phyloP scores from a whole-genome alignment of 2,113 vertebrate species.

The Phaethornis superciliosus region DNA sequence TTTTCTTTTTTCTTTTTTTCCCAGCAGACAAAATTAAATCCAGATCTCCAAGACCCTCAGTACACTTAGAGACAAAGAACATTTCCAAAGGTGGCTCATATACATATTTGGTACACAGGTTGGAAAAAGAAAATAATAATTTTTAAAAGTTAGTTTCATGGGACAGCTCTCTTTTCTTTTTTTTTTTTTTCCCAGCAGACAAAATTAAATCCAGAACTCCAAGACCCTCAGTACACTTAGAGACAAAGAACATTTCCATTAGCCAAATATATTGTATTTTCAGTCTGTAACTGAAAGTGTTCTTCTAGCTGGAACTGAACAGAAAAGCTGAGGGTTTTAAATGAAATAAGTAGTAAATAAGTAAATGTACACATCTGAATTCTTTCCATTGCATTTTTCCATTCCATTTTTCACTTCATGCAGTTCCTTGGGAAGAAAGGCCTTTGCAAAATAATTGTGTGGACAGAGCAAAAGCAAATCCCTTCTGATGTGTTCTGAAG shows the following conservation, averaged over 20 bases:
- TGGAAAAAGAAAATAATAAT: not conserved
- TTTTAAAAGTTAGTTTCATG: not conserved
- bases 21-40: not conserved
- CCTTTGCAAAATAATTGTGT: not conserved
- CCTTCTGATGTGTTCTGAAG: not conserved
- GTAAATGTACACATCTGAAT: not conserved
- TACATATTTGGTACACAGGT: accelerated
- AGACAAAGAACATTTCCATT: accelerated
- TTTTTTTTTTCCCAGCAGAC: not conserved
- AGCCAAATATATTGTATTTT: not conserved
- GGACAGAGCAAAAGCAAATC: not conserved
- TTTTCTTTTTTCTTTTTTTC: not conserved
- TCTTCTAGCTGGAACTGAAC: not conserved
- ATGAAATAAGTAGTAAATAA: not conserved
- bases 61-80: not conserved
- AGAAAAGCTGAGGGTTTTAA: not conserved
- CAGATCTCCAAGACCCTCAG: not conserved
- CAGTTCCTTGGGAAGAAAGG: not conserved
- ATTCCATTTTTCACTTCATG: not conserved
- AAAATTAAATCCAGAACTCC: not conserved
- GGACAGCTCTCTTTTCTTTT: not conserved
- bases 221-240: not conserved
- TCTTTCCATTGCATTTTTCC: not conserved
- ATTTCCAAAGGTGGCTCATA: no score
- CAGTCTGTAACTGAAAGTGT: not conserved